phyloP scores from a whole-genome alignment of 1,140 invertebrate genomes.

The Drosophila pseudoobscura region DNA sequence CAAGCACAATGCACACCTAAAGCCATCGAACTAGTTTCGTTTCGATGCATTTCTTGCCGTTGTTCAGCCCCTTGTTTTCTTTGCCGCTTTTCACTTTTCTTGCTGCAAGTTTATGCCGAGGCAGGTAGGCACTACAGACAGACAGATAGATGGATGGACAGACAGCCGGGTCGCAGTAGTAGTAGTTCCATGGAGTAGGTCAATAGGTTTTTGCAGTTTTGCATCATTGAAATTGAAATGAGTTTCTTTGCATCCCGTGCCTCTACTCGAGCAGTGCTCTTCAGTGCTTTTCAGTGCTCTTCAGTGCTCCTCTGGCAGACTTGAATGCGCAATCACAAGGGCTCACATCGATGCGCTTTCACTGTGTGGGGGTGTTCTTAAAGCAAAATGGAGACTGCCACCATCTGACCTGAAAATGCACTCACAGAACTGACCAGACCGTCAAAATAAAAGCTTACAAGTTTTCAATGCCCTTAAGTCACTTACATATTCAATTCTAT shows the following conservation, averaged over 20 bases:
- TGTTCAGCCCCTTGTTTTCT: slow-evolving; percentile 1
- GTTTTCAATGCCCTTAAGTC: too few species aligned
- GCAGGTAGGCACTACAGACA: slow-evolving; percentile 25
- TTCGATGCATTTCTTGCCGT: slow-evolving; percentile 33
- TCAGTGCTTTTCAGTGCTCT: too few species aligned
- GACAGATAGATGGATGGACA: too few species aligned
- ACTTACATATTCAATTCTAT: too few species aligned
- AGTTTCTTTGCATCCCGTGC: slow-evolving; percentile 16
- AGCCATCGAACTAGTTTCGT: slow-evolving; percentile 61
- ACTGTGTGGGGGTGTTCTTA: slow-evolving; percentile 6
- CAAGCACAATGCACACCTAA: slow-evolving; percentile 50
- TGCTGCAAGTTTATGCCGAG: slow-evolving; percentile 30
- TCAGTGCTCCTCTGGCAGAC: slow-evolving; percentile 3
- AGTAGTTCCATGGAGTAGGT: slow-evolving; percentile 46
- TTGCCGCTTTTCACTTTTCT: slow-evolving; percentile 58
- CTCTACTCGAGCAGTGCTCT: background rate
- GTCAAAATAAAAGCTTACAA: background rate
- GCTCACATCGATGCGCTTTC: slow-evolving; percentile 27
- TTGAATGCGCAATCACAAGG: slow-evolving; percentile 48
- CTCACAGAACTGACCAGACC: background rate
- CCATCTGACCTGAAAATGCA: background rate
- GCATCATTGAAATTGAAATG: slow-evolving; percentile 65
- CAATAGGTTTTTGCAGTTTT: slow-evolving; percentile 58
- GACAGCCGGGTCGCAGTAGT: background rate
- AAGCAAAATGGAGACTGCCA: slow-evolving; percentile 1